Evolutionary conservation across 2,113 vertebrate species (phyloP).

Genomic region (Neopipo cinnamomea): DNA sequence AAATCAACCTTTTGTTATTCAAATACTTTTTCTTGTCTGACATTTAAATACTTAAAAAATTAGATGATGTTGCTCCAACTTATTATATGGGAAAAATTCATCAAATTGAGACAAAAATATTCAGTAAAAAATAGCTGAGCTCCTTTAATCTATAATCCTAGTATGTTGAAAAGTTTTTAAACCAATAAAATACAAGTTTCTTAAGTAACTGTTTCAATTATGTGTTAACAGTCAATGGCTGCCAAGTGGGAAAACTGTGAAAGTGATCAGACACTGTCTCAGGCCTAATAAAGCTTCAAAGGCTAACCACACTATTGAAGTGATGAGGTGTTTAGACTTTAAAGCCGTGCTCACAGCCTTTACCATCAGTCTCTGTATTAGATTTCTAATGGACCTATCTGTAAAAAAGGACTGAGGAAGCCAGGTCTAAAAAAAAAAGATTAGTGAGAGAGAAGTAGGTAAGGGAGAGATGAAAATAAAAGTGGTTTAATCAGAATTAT

Average conservation of each 20-base stretch:
- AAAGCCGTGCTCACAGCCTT: background rate
- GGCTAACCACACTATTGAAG: background rate
- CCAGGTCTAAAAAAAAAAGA: background rate
- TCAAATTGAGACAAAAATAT: background rate
- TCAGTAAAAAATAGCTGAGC: background rate
- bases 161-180: background rate
- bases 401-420: background rate
- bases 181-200: background rate
- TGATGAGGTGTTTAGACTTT: slow-evolving; percentile 50
- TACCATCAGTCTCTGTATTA: background rate
- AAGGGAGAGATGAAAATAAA: background rate
- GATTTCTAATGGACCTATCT: background rate
- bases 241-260: slow-evolving; percentile 29
- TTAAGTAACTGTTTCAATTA: slow-evolving; percentile 18
- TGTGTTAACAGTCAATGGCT: slow-evolving; percentile 10
- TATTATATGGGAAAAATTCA: background rate
- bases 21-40: background rate
- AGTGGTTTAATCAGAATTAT: background rate
- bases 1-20: background rate
- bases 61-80: background rate
- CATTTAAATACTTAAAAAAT: background rate
- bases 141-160: background rate
- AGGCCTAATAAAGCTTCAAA: slow-evolving; percentile 50
- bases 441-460: background rate
- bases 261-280: slow-evolving; percentile 26